A percentile compares a stretch with the other conserved stretches of the same genome.
Conservation (phyloP, 2,797 vertebrate genomes). For the Enteromius anoplus region DNA sequence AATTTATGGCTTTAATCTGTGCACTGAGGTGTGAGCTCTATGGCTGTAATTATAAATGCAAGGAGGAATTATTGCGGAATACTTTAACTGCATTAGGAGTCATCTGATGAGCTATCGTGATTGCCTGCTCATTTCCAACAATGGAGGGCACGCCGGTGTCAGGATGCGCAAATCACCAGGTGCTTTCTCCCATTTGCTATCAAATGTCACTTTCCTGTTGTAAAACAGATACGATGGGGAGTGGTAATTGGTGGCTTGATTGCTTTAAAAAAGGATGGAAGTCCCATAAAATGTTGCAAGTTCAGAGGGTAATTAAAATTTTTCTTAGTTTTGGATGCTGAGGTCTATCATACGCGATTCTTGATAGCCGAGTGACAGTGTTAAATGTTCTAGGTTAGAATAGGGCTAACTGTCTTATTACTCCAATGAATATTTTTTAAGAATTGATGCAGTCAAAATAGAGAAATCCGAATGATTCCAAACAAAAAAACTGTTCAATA, state of each 20-base stretch:
- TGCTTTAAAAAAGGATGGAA: constrained; percentile 67
- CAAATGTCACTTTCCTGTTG: constrained; percentile 96
- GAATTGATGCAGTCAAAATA: not conserved
- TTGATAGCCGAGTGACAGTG: not conserved
- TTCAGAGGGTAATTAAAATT: constrained; percentile 81
- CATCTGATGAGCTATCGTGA: constrained; percentile 98
- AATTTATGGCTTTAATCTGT: constrained; percentile 99
- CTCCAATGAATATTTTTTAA: not conserved
- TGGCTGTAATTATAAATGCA: constrained; percentile 99
- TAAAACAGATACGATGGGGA: constrained; percentile 85
- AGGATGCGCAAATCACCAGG: constrained; percentile 93
- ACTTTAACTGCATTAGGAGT: constrained; percentile 99
- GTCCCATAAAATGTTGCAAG: constrained; percentile 82
- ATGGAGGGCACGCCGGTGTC: constrained; percentile 99
- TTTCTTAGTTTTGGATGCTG: constrained; percentile 79
- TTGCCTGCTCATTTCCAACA: constrained; percentile 97
- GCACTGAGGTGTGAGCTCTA: constrained; percentile 99
- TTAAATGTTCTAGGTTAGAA: not conserved
- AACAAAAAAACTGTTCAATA: no score
- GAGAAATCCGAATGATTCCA: no score
- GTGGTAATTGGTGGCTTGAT: constrained; percentile 83
- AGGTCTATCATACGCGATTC: constrained; percentile 62
- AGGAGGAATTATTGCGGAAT: constrained; percentile 99
- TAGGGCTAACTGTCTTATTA: not conserved
- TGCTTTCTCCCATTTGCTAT: constrained; percentile 92